Evolutionary conservation across 2,797 vertebrate genomes (phyloP), one percentile per base, ranked within the genome.

Genomic region (Labroides dimidiatus): DNA sequence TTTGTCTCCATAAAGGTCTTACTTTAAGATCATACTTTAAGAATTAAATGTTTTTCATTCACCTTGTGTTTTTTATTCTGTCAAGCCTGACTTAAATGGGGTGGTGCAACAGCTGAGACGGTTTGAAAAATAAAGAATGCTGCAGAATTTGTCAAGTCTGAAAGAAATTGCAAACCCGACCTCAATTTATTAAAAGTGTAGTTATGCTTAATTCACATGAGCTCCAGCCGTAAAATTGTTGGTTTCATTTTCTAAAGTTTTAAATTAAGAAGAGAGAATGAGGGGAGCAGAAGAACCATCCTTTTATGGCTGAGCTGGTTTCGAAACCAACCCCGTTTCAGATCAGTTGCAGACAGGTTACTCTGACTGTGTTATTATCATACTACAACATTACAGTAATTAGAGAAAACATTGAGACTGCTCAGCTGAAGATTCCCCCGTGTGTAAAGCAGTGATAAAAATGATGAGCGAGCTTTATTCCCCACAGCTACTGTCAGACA

Each of bases 371-470:
- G 36, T 63, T 48, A 24, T 69, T 65, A 56, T 76, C 58, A 49
- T n/a, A 60, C 37, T 57, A 60, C 47, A 69, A 13, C 62, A 45
- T 50, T 75, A 62, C 16, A 53, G 67, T 78, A 77, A 84, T 80
- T 78, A 51, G 64, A 67, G 62, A 45, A 69, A 77, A 69, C 65
- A 68, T 54, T 56, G 20, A 47, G 51, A 50, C 39, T 65, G 70
- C 47, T 16, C 23, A 45, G 64, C 67, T 78, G 50, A 68, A 75
- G 70, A 64, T 56, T 72, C 36, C 64, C 27, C 27, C 72, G 8
- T 65, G 49, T 72, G 60, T 60, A 69, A 76, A 53, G 20, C 27
- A 53, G 68, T 57, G 62, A 59, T 72, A 45, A 21, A 72, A 52
- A 77, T 55, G 60, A 68, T 47, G 50, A 67, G n/a, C 20, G 11